Base-by-base conservation (phyloP, 2,797 vertebrate genomes). In the Melanotaenia pygmaea region DNA sequence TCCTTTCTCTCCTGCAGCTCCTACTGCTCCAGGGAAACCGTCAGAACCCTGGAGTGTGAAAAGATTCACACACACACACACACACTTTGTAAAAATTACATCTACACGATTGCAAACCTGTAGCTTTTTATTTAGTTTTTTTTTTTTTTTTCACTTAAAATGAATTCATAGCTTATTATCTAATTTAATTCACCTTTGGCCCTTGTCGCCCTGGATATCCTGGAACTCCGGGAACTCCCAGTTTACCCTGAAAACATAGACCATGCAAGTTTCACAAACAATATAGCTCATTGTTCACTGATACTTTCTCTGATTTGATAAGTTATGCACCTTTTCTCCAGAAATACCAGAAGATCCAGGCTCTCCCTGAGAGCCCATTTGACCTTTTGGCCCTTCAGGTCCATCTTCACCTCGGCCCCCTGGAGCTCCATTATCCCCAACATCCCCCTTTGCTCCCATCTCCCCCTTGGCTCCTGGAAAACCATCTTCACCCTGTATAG, bases 401-500 rank as follows among this genome's bases (percentile, higher is more conserved):
- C 98, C 98, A 7, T 99, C 97, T 83, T 99, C 98, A 10, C 98
- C 98, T 28, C 96, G 89, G 8, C 90, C 92, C 0, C 98, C 98
- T 1, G 74, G 8, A 5, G 88, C 89, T 11, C 98, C 98, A 0
- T 96, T 91, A 80, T 99, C 97, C 28, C 98, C 98, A 88, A 22
- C 45, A 56, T 99, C 98, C 18, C 98, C 98, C 79, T 99, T 99
- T 73, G 92, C 91, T 80, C 98, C 98, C 96, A 98, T 96, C 83
- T 99, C 98, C 0, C 98, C 98, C 87, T 99, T 99, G 76, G 96
- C 94, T 14, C 98, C 98, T 0, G 96, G 96, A 86, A 99, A 99
- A 28, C 98, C 98, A 6, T 99, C 98, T 93, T 99, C 98, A 78
- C 98, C 98, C 98, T 99, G 76, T 18, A 63, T 43, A 64, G 68